Evolutionary conservation across 2,888 invertebrate genomes (phyloP), one percentile per base, ranked within the genome.

Genomic region (Podabrus alpinus): DNA sequence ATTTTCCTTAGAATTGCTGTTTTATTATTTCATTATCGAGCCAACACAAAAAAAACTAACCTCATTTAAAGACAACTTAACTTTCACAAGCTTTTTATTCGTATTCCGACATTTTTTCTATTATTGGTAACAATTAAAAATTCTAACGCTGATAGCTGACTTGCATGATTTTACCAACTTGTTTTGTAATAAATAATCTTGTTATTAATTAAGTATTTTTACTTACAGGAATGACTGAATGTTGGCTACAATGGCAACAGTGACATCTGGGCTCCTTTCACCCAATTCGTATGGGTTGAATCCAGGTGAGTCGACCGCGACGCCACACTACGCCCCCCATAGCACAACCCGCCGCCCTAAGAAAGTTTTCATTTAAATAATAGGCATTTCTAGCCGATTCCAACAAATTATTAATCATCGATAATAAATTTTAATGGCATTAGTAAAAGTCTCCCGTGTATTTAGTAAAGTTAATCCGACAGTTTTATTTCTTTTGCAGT

Each of bases 221-320:
- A 75, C 74, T 84, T 84, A 72, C 86, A 87, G 87, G 86, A 84
- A 86, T 87, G 86, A 84, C 83, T 84, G 84, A 81, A 85, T 86
- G 86, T 84, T 86, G 85, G 83, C 84, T 75, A 83, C 84, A 78
- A 88, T 88, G 88, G 87, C 88, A 82, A 87, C 88, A 77, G 86
- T 88, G 79, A 87, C 87, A 75, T 85, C 87, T 79, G 88, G 87
- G 79, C 85, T 88, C 79, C 83, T 88, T 73, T 88, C 87, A 74
- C 87, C 88, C 79, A 88, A 88, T 83, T 86, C 87, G 68, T 88
- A 87, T 83, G 87, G 86, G 81, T 81, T 88, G 81, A 86, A 82
- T 82, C 79, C 86, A 81, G 87, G 87, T 87, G 82, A 83, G 78
- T 76, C n/a, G n/a, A n/a, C n/a, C n/a, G n/a, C 15, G 24, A 45